These are phyloP conservation scores for Drosophila austrosaltans DNA, from an alignment of 2,888 invertebrate genomes.

Conservation along the genomic window DNA sequence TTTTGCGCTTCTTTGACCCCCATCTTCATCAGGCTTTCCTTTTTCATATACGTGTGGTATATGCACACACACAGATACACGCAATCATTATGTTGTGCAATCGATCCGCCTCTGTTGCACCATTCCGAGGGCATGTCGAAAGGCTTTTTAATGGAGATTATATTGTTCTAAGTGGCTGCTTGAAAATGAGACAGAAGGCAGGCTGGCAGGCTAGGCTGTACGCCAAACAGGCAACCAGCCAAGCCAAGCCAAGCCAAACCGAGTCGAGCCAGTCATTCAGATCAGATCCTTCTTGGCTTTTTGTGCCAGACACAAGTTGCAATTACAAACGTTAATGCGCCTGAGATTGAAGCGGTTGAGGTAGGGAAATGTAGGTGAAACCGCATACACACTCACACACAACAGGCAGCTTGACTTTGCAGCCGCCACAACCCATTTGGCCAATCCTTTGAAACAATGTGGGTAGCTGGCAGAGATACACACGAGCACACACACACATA, in stretches of 20 bases:
- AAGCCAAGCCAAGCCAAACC: no score
- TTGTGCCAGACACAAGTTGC: constrained; percentile 68
- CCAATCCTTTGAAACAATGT: constrained; percentile 53
- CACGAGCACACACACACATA: constrained; percentile 3
- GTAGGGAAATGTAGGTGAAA: not conserved
- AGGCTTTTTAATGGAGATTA: constrained; percentile 81
- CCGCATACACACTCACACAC: not conserved
- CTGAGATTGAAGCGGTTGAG: constrained; percentile 35
- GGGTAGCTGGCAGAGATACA: constrained; percentile 12
- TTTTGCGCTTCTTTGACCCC: not conserved
- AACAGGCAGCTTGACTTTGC: constrained; percentile 64
- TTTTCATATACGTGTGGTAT: constrained; percentile 12
- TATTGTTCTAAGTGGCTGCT: constrained; percentile 77
- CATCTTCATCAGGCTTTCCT: constrained; percentile 22
- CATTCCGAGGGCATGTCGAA: constrained; percentile 67
- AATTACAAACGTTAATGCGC: constrained; percentile 81
- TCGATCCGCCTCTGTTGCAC: constrained; percentile 50
- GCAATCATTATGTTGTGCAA: constrained; percentile 65
- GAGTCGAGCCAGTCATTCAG: not conserved
- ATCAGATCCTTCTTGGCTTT: constrained; percentile 25
- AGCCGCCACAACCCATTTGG: constrained; percentile 65
- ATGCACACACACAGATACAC: constrained; percentile 13
- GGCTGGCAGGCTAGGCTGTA: no score
- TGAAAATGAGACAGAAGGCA: constrained; percentile 17
- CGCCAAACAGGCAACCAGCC: no score